Evolutionary conservation across 2,797 vertebrate genomes (phyloP), one percentile per base, ranked within the genome.

Genomic region (Eidolon dupreanum): DNA sequence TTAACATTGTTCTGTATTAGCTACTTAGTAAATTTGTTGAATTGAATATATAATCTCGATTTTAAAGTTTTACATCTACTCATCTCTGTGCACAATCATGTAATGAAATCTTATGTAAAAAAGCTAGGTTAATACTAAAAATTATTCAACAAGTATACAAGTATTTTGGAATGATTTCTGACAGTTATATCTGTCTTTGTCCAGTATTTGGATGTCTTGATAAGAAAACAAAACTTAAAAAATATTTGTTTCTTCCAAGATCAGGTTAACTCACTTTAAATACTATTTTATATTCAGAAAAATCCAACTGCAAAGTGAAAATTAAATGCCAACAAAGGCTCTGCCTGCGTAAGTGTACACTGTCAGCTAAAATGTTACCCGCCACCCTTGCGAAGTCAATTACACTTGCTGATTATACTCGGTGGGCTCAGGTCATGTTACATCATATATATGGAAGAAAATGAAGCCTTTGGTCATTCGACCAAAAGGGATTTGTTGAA

Each of bases 191-290:
- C 20, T 88, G 6, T 86, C 77, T 96, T 90, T 46, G 17, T 53
- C n/a, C 4, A 43, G 26, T 90, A 88, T 93, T 94, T 86, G n/a
- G 31, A 92, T 92, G 13, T 93, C 87, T 93, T 94, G 46, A 66
- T 81, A 93, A 91, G 61, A 96, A 93, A 95, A 94, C 24, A 87
- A 83, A 92, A 92, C 24, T 79, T 83, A 94, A 63, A 46, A 33
- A 79, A 89, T 75, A 95, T 96, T 82, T 83, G 24, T 10, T 38
- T 85, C 53, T 90, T 83, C 86, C 95, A 95, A n/a, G 74, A 74
- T 94, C 31, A 93, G 68, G 55, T 68, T 88, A 90, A 89, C 55
- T 94, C n/a, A 68, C 28, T 22, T 89, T 84, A 63, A 97, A 94
- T 90, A 49, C 36, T 75, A 77, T 89, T 94, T 93, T 75, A 74